These are phyloP conservation scores for Bradypodion ventrale DNA, from an alignment of 2,797 vertebrate genomes.

Conservation along the genomic window DNA sequence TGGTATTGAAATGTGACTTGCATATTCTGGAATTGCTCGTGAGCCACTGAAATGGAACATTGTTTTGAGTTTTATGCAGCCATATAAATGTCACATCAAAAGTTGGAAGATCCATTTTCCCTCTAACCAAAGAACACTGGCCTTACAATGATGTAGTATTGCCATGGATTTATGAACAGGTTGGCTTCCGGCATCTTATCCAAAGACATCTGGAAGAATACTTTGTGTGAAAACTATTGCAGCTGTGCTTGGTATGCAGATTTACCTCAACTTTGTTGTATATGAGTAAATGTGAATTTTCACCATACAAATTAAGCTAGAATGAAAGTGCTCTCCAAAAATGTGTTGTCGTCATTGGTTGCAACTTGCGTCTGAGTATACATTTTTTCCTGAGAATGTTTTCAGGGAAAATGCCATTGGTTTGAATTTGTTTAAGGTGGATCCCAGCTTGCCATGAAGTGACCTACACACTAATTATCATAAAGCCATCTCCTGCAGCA, in stretches of 20 bases:
- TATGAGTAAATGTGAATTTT: constrained; percentile 13
- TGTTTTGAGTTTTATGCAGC: constrained; percentile 1
- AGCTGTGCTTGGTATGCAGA: constrained; percentile 6
- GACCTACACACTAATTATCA: too few relatives aligned
- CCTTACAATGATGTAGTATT: neutral
- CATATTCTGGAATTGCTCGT: neutral
- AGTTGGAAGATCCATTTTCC: constrained; percentile 21
- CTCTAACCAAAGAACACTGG: neutral
- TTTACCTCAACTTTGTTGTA: constrained; percentile 18
- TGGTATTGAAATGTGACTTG: fast-evolving
- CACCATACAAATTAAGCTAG: neutral
- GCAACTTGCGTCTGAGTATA: too few relatives aligned
- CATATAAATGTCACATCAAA: neutral
- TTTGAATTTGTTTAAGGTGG: too few relatives aligned
- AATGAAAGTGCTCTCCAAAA: neutral
- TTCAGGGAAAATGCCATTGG: too few relatives aligned
- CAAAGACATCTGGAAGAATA: constrained; percentile 13
- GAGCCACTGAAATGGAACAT: neutral
- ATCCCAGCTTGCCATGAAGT: too few relatives aligned
- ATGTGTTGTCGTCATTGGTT: too few relatives aligned
- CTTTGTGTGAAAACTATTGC: constrained; percentile 17
- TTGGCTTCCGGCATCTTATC: constrained; percentile 10
- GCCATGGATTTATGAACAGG: constrained; percentile 30
- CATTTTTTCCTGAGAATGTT: too few relatives aligned
- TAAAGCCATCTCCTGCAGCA: too few relatives aligned